Conservation (phyloP, 2,888 invertebrate species). For the Lissonota sp. region DNA sequence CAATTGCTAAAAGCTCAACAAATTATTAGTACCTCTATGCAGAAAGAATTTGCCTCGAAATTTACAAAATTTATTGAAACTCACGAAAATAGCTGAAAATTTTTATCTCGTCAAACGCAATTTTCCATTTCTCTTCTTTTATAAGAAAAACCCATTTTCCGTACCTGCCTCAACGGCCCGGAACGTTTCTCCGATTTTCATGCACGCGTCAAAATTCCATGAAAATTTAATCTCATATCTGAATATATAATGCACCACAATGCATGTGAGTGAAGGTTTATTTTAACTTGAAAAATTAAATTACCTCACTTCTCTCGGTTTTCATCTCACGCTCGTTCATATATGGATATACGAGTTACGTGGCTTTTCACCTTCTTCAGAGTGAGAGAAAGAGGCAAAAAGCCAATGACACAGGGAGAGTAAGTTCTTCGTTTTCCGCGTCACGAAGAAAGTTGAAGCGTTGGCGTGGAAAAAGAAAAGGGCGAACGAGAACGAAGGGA, state of each 20-base stretch:
- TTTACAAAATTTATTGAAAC: not conserved
- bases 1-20: not conserved
- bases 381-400: too few species aligned
- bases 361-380: too few species aligned
- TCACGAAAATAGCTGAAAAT: not conserved
- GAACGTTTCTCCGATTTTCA: conserved; percentile 7
- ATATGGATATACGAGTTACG: too few species aligned
- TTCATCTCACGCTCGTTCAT: not conserved
- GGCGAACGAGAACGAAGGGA: not conserved
- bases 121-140: not conserved
- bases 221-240: conserved; percentile 4
- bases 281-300: conserved; percentile 48
- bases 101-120: not conserved
- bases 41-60: not conserved
- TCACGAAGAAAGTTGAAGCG: conserved; percentile 1
- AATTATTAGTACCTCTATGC: not conserved
- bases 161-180: not conserved
- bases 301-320: conserved; percentile 17
- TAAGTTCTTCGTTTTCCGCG: not conserved
- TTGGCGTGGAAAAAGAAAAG: not conserved
- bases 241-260: not conserved
- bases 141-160: not conserved
- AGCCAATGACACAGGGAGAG: not conserved
- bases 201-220: not conserved
- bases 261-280: conserved; percentile 11